Evolutionary conservation across 2,888 invertebrate genomes (phyloP), one percentile per base, ranked within the genome.

Genomic region (Laothoe populi): DNA sequence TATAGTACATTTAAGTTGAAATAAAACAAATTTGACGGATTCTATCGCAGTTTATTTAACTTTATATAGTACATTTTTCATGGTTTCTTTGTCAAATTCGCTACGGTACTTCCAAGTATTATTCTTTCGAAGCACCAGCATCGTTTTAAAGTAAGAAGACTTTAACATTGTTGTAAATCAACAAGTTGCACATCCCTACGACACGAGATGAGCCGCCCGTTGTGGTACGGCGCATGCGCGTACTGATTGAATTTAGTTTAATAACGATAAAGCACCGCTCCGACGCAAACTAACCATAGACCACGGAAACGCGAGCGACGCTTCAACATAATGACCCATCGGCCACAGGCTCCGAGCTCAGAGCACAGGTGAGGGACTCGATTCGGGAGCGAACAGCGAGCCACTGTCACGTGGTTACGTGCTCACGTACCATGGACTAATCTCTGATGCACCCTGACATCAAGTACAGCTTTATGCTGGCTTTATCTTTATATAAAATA

Each of bases 221-320:
- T 11, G 21, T 23, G 21, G 42, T 61, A 66, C 61, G 62, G 63
- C 68, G 71, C 66, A 74, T 69, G 73, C 75, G 70, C 53, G 16
- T 35, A 53, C 78, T 87, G 88, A 88, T 88, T 87, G 89, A 83
- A 84, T 88, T 86, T 83, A 84, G 82, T 86, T 87, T 87, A 87
- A 88, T 88, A 83, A 87, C 83, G 85, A 87, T 88, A 88, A 88
- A 87, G 84, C 84, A 87, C 85, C 74, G 66, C 71, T 63, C 67
- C 66, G 67, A 66, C 64, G 63, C 69, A 53, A 66, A 60, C 65
- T 68, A 70, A 74, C 71, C 73, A 70, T 66, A 71, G 64, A 61
- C 69, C 68, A 72, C 71, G 74, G 72, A 75, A 69, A 73, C 4
- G 16, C 53, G 35, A 19, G 53, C 49, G 11, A 35, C 19, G 53